These are phyloP conservation scores for Ammodytes dubius DNA, from an alignment of 2,113 vertebrate species.

Conservation along the genomic window DNA sequence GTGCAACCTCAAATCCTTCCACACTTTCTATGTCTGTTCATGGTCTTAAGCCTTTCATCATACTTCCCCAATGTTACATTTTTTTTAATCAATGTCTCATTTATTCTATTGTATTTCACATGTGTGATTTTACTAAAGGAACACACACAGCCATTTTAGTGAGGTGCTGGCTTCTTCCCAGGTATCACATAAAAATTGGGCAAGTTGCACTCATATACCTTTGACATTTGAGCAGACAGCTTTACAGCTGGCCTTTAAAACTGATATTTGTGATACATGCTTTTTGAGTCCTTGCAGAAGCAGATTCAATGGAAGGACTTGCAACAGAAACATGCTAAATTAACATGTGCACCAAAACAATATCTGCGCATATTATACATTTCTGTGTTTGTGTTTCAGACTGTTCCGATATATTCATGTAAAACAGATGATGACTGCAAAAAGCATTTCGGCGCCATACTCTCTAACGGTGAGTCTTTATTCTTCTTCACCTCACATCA, in stretches of 20 bases:
- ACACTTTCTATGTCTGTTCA: background rate
- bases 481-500: background rate
- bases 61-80: no score
- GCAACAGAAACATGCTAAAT: background rate
- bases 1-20: background rate
- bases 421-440: slow-evolving; percentile 57
- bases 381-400: slow-evolving; percentile 58
- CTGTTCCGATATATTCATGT: background rate
- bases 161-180: background rate
- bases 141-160: background rate
- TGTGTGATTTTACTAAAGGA: background rate
- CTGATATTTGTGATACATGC: no score
- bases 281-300: background rate
- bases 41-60: background rate
- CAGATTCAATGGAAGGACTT: background rate
- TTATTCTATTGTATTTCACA: background rate
- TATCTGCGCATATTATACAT: background rate
- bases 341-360: background rate
- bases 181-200: background rate
- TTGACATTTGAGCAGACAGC: background rate
- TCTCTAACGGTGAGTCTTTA: slow-evolving; percentile 71
- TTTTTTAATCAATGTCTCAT: background rate
- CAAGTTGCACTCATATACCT: background rate
- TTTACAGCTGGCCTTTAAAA: no score
- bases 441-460: background rate